Percentiles rank a stretch among this genome's conserved stretches.
Conservation (phyloP, 2,113 vertebrate genomes). For the Sigmodon hispidus region DNA sequence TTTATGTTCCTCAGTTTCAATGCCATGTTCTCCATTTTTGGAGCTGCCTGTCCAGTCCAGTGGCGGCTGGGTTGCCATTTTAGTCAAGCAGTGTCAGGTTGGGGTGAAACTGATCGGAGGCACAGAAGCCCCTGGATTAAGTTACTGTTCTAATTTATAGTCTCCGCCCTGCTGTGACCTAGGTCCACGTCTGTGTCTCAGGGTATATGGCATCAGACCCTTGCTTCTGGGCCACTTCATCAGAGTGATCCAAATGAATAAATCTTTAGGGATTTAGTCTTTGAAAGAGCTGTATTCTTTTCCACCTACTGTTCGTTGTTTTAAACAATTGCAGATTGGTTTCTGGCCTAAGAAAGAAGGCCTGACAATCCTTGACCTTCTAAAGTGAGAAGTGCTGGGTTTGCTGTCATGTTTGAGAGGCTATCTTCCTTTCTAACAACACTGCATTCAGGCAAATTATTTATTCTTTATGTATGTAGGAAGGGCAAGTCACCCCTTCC, state of each 20-base stretch:
- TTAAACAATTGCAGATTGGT: background rate
- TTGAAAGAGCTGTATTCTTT: background rate
- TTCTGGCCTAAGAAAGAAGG: background rate
- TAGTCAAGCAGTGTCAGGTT: conserved; percentile 71
- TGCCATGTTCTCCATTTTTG: conserved; percentile 91
- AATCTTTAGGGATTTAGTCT: background rate
- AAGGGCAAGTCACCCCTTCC: background rate
- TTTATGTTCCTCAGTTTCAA: conserved; percentile 67
- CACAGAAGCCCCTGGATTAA: conserved; percentile 72
- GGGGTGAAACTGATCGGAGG: conserved; percentile 70
- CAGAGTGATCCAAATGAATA: background rate
- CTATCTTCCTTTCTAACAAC: background rate
- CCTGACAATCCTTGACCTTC: background rate
- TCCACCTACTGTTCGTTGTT: background rate
- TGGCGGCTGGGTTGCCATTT: conserved; percentile 65
- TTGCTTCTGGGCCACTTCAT: background rate
- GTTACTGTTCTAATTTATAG: conserved; percentile 78
- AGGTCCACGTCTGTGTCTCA: background rate
- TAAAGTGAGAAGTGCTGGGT: background rate
- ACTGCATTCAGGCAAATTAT: background rate
- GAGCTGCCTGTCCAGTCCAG: conserved; percentile 82
- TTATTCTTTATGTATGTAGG: background rate
- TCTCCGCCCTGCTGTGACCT: background rate
- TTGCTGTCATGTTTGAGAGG: background rate
- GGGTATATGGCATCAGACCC: background rate